phyloP scores from a whole-genome alignment of 2,888 invertebrate genomes.

The Orthosia gothica region DNA sequence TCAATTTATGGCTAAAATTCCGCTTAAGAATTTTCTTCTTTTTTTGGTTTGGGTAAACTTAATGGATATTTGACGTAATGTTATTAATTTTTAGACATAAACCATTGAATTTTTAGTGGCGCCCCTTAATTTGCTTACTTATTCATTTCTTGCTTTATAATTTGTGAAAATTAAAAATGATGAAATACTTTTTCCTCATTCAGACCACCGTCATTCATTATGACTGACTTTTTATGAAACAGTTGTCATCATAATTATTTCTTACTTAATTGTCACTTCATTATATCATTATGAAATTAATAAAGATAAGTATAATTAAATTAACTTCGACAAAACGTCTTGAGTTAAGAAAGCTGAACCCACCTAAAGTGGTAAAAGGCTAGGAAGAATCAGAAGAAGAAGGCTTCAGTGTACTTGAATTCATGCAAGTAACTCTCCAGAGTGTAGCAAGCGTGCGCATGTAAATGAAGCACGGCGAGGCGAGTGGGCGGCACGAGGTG shows the following conservation, averaged over 20 bases:
- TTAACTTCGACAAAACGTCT: too few species aligned
- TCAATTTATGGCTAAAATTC: not conserved
- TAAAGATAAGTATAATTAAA: too few species aligned
- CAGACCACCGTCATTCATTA: conserved; percentile 29
- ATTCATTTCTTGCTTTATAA: conserved; percentile 25
- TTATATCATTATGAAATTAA: not conserved
- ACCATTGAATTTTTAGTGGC: conserved; percentile 1
- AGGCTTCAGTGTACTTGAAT: too few species aligned
- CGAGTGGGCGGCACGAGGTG: conserved; percentile 65
- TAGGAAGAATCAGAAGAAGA: too few species aligned
- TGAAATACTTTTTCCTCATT: conserved; percentile 32
- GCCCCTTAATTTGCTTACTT: conserved; percentile 20
- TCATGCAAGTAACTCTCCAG: not conserved
- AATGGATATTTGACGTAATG: not conserved
- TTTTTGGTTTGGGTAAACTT: too few species aligned
- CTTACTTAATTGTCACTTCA: not conserved
- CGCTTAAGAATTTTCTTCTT: too few species aligned
- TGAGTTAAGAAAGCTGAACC: too few species aligned
- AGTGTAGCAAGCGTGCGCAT: not conserved
- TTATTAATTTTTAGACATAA: not conserved
- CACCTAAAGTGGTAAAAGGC: not conserved
- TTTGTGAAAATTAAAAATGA: conserved; percentile 37
- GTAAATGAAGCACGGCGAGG: conserved; percentile 64
- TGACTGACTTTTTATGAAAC: conserved; percentile 13
- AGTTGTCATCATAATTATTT: conserved; percentile 10